Conservation (phyloP, 2,113 vertebrate species). For the Brachyistius frenatus region DNA sequence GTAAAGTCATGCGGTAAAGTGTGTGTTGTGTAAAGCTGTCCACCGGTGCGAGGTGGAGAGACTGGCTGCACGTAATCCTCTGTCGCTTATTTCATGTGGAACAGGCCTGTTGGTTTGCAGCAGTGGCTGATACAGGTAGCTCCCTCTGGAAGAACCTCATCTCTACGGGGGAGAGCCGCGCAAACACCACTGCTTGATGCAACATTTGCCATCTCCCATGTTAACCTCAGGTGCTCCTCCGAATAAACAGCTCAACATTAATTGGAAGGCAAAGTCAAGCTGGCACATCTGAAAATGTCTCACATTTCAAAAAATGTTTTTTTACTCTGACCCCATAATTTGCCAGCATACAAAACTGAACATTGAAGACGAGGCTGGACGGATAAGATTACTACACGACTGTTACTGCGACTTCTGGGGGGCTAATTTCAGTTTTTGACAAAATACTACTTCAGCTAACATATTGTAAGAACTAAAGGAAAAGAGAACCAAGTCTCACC, state of each 20-base stretch:
- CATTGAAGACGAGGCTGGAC: too few species aligned
- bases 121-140: conserved; percentile 59
- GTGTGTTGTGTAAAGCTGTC: conserved; percentile 56
- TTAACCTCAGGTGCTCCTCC: conserved; percentile 17
- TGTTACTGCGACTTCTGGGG: neutral
- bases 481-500: neutral
- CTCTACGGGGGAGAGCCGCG: conserved; percentile 64
- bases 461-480: neutral
- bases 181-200: conserved; percentile 76
- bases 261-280: neutral
- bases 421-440: neutral
- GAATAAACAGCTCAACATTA: conserved; percentile 15
- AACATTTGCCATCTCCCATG: conserved; percentile 62
- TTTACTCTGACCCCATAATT: neutral
- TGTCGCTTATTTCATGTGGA: conserved; percentile 78
- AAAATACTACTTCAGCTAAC: neutral
- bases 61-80: conserved; percentile 72
- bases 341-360: too few species aligned
- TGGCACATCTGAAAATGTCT: neutral
- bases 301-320: neutral
- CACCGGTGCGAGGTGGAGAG: conserved; percentile 55
- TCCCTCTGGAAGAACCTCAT: conserved; percentile 56
- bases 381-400: too few species aligned
- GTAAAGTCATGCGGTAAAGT: neutral
- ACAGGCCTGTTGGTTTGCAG: conserved; percentile 64